Evolutionary conservation across 2,888 invertebrate species (phyloP).

Genomic region (Drosophila monieri): DNA sequence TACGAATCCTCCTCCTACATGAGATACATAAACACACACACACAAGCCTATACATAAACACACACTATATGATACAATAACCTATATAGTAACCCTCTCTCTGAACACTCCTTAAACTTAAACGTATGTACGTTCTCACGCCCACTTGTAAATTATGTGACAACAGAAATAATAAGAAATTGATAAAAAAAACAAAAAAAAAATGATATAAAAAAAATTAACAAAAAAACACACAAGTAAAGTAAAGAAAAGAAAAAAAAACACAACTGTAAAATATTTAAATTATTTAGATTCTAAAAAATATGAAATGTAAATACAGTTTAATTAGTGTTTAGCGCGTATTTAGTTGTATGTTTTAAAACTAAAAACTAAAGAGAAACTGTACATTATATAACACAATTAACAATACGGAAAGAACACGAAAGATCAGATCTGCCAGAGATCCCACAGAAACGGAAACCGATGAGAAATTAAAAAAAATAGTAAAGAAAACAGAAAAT

Average conservation of each 20-base stretch:
- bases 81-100: constrained; percentile 31
- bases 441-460: constrained; percentile 19
- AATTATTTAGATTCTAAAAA: constrained; percentile 73
- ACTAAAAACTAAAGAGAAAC: constrained; percentile 64
- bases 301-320: constrained; percentile 62
- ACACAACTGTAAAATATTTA: constrained; percentile 71
- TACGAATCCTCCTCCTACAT: constrained; percentile 18
- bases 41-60: constrained; percentile 42
- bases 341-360: constrained; percentile 79
- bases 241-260: constrained; percentile 26
- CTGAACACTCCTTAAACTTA: constrained; percentile 40
- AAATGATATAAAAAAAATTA: constrained; percentile 28
- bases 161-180: constrained; percentile 35
- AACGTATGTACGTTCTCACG: constrained; percentile 62
- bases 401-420: constrained; percentile 61
- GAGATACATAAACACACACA: constrained; percentile 2
- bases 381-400: constrained; percentile 75
- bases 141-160: constrained; percentile 74
- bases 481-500: constrained; percentile 1
- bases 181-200: constrained; percentile 13
- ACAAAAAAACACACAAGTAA: constrained; percentile 37
- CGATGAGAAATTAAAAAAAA: constrained; percentile 45
- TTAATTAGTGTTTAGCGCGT: constrained; percentile 77
- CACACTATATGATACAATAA: constrained; percentile 42
- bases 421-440: constrained; percentile 19